phyloP scores from a whole-genome alignment of 2,113 vertebrate genomes.

The Halichoerus grypus region DNA sequence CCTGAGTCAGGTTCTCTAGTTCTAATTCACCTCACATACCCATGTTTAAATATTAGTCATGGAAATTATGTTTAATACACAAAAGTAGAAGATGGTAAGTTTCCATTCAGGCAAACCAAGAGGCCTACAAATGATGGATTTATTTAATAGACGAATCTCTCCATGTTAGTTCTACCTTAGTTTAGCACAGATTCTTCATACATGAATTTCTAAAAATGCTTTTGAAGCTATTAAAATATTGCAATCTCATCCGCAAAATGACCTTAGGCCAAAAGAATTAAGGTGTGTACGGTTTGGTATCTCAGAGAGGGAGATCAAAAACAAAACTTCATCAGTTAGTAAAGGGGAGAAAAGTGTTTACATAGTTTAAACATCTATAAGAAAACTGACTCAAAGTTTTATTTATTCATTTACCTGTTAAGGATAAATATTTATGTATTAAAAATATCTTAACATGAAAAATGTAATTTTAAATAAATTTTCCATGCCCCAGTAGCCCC shows the following conservation, averaged over 20 bases:
- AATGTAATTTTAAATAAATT: constrained; percentile 15
- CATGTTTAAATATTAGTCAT: not conserved
- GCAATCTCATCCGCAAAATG: not conserved
- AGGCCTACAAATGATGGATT: not conserved
- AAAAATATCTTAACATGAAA: not conserved
- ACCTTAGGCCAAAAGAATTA: not conserved
- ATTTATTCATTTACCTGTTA: not conserved
- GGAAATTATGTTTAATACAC: not conserved
- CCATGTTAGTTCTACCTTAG: not conserved
- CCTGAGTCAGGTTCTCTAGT: not conserved
- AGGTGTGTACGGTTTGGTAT: not conserved
- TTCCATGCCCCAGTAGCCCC: not conserved
- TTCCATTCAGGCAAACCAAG: not conserved
- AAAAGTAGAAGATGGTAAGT: not conserved
- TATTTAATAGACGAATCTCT: not conserved
- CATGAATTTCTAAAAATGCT: not conserved
- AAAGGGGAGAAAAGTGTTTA: not conserved
- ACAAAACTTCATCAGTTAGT: not conserved
- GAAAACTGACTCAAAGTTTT: not conserved
- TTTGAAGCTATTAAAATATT: not conserved
- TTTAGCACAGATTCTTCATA: not conserved
- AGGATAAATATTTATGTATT: not conserved
- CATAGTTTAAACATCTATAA: not conserved
- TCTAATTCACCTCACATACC: not conserved
- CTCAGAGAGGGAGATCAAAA: not conserved